Evolutionary conservation across 92 coral and sea anemone species (phyloP), one percentile per base, ranked within the genome.

Genomic region (Epizoanthus scotinus): DNA sequence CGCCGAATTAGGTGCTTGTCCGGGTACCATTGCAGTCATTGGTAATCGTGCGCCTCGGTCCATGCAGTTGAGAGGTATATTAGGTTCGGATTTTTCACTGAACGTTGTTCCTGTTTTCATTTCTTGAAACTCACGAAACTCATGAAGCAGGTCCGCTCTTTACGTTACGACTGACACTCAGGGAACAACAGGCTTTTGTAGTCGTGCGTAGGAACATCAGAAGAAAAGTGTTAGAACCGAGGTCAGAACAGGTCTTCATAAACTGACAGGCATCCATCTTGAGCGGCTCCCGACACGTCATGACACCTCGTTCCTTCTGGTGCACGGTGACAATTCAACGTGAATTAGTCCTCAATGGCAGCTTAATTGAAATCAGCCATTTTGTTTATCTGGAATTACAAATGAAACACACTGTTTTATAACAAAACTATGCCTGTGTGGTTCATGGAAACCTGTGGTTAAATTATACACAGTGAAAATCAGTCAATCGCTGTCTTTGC

Each of bases 1-100:
- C 5, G 84, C 59, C 8, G 55, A 20, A 18, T 44, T 84, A 0
- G 83, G 71, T 22, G 91, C 86, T 68, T 71, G 85, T 34, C 40
- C 40, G 5, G 40, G 40, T 34, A 6, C 40, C 4, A 34, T 5
- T 20, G 84, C 88, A 63, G 57, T 84, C 31, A 72, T 75, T 22
- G 81, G 17, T 40, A 75, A 18, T 75, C 53, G 52, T 9, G 57
- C 55, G 40, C 52, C 6, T 19, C 68, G 81, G 34, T 75, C 68
- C 67, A 59, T 60, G 40, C 61, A 36, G 5, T 31, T 59, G 55
- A 75, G 49, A 20, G 81, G 67, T 34, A 75, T 21, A 36, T 21
- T 75, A 42, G 60, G 67, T 7, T 75, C 81, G 55, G 29, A 26
- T 0, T 7, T 7, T 3, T 26, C 64, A 29, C 27, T 18, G 6